Percentiles rank a stretch among this genome's conserved stretches.
phyloP scores from a whole-genome alignment of 2,797 vertebrate genomes.

The Coilia nasus region DNA sequence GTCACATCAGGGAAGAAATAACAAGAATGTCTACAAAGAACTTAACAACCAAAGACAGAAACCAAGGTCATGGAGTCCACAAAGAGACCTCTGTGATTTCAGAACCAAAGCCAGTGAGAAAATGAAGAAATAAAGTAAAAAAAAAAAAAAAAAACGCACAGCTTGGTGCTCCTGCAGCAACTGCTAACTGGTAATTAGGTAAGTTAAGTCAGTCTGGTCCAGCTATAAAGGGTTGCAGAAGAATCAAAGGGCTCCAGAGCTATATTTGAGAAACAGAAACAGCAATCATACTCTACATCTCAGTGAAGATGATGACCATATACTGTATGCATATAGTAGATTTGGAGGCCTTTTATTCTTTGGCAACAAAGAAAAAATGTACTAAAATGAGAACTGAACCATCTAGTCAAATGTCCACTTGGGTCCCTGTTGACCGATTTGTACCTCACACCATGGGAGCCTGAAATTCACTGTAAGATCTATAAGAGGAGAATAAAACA shows the following conservation, averaged over 20 bases:
- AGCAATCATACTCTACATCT: neutral
- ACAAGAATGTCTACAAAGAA: conserved; percentile 10
- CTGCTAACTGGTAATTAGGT: neutral
- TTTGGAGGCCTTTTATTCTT: neutral
- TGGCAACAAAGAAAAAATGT: neutral
- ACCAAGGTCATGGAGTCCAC: neutral
- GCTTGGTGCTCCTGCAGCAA: neutral
- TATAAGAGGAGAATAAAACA: neutral
- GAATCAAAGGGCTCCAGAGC: neutral
- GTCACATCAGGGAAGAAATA: conserved; percentile 20
- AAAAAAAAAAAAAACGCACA: neutral
- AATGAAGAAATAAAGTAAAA: neutral
- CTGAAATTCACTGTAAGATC: neutral
- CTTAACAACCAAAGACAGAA: neutral
- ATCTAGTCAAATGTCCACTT: neutral
- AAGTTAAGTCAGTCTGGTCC: neutral
- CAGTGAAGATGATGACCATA: neutral
- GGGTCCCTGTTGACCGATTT: neutral
- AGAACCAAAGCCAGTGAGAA: neutral
- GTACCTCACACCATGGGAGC: neutral
- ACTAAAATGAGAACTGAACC: neutral
- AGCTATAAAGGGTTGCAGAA: neutral
- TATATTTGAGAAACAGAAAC: neutral
- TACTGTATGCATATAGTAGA: neutral
- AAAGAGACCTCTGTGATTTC: neutral